Percentiles rank a stretch among this genome's conserved stretches.
These are phyloP conservation scores for Oceanodroma leucorhoa DNA, from an alignment of 2,797 vertebrate genomes.

Conservation along the genomic window DNA sequence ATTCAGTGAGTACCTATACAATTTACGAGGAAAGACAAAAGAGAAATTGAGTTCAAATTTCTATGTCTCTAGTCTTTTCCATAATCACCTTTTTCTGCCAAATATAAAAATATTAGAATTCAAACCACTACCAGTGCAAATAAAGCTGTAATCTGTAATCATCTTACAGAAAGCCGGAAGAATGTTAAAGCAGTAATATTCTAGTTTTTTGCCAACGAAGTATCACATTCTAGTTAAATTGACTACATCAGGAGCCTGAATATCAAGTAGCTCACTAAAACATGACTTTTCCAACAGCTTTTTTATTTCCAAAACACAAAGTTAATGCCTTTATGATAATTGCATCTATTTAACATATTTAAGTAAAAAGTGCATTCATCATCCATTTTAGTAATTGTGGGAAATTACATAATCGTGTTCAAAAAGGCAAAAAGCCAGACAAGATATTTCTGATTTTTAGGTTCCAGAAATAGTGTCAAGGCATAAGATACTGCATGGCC, in stretches of 20 bases:
- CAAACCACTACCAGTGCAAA: background rate
- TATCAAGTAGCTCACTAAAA: background rate
- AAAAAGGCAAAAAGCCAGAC: background rate
- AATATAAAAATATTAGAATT: constrained; percentile 8
- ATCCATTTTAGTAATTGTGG: background rate
- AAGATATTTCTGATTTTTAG: background rate
- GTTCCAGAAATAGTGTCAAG: background rate
- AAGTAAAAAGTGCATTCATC: background rate
- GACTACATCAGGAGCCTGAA: background rate
- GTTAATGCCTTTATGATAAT: background rate
- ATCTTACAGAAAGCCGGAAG: background rate
- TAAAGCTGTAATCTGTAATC: background rate
- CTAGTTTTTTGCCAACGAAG: background rate
- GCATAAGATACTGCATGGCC: background rate
- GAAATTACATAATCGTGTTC: background rate
- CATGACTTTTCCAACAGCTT: background rate
- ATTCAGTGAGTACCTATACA: background rate
- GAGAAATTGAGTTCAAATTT: background rate
- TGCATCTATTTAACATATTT: background rate
- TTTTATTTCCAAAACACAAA: background rate
- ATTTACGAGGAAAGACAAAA: background rate
- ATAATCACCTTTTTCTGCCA: background rate
- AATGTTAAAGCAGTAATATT: background rate
- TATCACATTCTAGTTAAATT: background rate
- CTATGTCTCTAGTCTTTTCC: background rate